A percentile compares a stretch with the other conserved stretches of the same genome.
Evolutionary conservation across 2,797 vertebrate genomes (phyloP).

Genomic region (Argya squamiceps): DNA sequence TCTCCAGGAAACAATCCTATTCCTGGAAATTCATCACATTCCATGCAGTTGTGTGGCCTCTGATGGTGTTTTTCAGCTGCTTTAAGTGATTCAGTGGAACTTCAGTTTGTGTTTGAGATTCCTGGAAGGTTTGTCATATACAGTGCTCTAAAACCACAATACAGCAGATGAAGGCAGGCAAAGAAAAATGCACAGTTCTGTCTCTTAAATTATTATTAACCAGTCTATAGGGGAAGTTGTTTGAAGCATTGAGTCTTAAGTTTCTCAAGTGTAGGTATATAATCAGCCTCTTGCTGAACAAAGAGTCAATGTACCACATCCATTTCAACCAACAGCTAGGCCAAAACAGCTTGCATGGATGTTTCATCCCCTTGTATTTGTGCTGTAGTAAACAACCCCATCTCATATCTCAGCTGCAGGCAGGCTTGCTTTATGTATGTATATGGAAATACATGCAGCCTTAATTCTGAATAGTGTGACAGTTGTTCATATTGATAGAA

Average conservation of each 20-base stretch:
- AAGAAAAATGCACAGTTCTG: neutral
- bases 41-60: neutral
- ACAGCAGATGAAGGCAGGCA: neutral
- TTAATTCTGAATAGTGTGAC: neutral
- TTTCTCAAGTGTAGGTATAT: neutral
- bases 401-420: neutral
- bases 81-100: conserved; percentile 10
- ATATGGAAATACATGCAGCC: neutral
- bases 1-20: conserved; percentile 36
- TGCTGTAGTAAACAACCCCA: neutral
- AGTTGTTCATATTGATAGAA: neutral
- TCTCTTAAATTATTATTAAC: neutral
- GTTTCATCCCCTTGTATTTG: neutral
- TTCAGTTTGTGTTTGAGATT: conserved; percentile 39
- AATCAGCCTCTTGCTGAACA: neutral
- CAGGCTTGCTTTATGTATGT: neutral
- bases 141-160: neutral
- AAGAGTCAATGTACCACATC: neutral
- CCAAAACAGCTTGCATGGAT: neutral
- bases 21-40: conserved; percentile 50
- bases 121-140: conserved; percentile 51
- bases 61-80: conserved; percentile 8
- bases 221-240: neutral
- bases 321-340: neutral
- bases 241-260: neutral